Base-by-base conservation (phyloP, 2,888 invertebrate species). In the Drosophila neoperkinsi region DNA sequence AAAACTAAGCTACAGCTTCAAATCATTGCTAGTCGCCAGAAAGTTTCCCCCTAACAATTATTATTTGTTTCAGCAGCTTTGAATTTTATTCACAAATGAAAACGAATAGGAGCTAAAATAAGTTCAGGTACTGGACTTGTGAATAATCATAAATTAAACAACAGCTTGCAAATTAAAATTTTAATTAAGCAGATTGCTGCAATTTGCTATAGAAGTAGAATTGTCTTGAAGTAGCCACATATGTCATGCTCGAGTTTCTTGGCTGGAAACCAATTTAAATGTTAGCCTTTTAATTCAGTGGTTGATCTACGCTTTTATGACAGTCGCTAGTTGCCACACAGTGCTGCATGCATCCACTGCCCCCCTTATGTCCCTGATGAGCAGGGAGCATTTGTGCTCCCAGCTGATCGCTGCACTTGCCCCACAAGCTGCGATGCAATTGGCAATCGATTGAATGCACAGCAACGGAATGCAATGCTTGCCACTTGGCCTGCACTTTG, bases 401-500 rank as follows among this genome's bases (percentile, higher is more conserved):
- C 60, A 57, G 41, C 52, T 61, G 74, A 75, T 75, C 74, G 63
- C 21, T 64, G 60, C 11, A 16, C 18, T 38, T 28, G 74, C 74
- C 56, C 38, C 56, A 50, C 50, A 73, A 63, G 57, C 3, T 36
- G 36, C 28, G 28, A 36, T 53, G 71, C 64, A 69, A 70, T 57
- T 30, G 51, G 30, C 38, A 41, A 41, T 61, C 33, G 36, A 49
- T 36, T 36, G 36, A 38, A 38, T 71, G 68, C 64, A 63, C 65
- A 66, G 61, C 69, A 65, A 67, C 75, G 30, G 77, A 58, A 80
- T 71, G 63, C 58, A 6, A 59, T 53, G 65, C 34, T 71, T 80
- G 80, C 71, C 80, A 82, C 77, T 82, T 79, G 72, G 68, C 72
- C 68, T 82, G 79, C 82, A 84, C 84, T 82, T 84, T 82, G 84